Percentiles rank a stretch among this genome's conserved stretches.
These are phyloP conservation scores for Hippocampus mohnikei DNA, from an alignment of 2,113 vertebrate genomes.

Conservation along the genomic window DNA sequence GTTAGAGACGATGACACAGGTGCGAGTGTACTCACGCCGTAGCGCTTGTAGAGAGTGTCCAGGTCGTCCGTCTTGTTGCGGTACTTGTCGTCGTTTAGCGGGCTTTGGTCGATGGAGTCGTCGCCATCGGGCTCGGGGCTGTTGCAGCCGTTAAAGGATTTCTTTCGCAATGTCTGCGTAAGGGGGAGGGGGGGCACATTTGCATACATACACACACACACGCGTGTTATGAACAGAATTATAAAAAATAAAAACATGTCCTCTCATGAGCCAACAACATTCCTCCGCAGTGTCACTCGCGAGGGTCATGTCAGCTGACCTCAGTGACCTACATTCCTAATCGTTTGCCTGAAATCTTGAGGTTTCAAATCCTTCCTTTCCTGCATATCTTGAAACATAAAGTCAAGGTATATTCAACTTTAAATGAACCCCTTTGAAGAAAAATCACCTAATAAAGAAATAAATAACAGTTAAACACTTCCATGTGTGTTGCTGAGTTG, in stretches of 20 bases:
- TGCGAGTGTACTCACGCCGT: conserved; percentile 87
- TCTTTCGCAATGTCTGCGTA: conserved; percentile 93
- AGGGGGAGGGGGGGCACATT: conserved; percentile 53
- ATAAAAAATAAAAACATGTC: neutral
- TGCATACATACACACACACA: conserved; percentile 36
- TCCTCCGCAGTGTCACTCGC: too few species aligned
- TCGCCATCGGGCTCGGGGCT: conserved; percentile 95
- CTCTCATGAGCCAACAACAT: neutral
- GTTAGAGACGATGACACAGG: conserved; percentile 65
- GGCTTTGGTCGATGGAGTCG: conserved; percentile 97
- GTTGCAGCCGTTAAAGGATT: conserved; percentile 98
- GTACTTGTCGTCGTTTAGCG: conserved; percentile 92
- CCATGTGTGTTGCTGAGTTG: neutral
- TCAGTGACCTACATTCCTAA: too few species aligned
- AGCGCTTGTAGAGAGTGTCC: conserved; percentile 95
- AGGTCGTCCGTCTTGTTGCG: conserved; percentile 94
- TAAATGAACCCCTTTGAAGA: too few species aligned
- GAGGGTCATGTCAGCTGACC: too few species aligned
- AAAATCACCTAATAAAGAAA: too few species aligned
- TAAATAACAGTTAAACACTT: too few species aligned
- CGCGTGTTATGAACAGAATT: neutral
- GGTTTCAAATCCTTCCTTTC: too few species aligned
- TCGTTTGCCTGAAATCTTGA: too few species aligned
- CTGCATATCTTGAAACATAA: too few species aligned
- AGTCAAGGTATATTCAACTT: too few species aligned